phyloP scores from a whole-genome alignment of 2,888 invertebrate species.

The Salticus scenicus region DNA sequence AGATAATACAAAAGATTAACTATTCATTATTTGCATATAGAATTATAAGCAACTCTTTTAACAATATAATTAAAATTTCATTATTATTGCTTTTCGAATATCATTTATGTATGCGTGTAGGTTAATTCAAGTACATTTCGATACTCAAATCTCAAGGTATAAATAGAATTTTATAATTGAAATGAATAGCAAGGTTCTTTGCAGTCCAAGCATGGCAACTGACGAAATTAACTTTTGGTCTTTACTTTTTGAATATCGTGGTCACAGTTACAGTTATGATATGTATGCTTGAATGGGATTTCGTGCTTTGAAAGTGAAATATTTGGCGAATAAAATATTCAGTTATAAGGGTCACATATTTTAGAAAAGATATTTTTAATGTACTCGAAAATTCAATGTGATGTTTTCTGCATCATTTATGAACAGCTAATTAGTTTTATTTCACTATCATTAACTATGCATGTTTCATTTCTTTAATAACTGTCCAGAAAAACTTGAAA shows the following conservation, averaged over 20 bases:
- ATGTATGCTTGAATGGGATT: conserved; percentile 40
- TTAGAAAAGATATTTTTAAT: background rate
- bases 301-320: conserved; percentile 52
- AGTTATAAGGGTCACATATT: background rate
- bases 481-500: too few species aligned
- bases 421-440: background rate
- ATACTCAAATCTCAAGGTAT: conserved; percentile 20
- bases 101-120: too few species aligned
- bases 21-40: too few species aligned
- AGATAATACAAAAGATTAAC: too few species aligned
- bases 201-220: conserved; percentile 54
- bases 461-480: too few species aligned
- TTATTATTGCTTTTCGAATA: too few species aligned
- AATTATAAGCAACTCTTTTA: too few species aligned
- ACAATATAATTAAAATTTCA: too few species aligned
- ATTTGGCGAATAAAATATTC: conserved; percentile 7
- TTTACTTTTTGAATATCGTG: conserved; percentile 33
- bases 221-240: conserved; percentile 24
- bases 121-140: background rate
- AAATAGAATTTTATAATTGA: conserved; percentile 59
- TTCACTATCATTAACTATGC: too few species aligned
- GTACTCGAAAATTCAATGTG: background rate
- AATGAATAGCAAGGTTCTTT: conserved; percentile 29
- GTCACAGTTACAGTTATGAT: conserved; percentile 60
- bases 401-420: background rate